Base-by-base conservation (phyloP, 2,113 vertebrate genomes). In the Rhombomys opimus region DNA sequence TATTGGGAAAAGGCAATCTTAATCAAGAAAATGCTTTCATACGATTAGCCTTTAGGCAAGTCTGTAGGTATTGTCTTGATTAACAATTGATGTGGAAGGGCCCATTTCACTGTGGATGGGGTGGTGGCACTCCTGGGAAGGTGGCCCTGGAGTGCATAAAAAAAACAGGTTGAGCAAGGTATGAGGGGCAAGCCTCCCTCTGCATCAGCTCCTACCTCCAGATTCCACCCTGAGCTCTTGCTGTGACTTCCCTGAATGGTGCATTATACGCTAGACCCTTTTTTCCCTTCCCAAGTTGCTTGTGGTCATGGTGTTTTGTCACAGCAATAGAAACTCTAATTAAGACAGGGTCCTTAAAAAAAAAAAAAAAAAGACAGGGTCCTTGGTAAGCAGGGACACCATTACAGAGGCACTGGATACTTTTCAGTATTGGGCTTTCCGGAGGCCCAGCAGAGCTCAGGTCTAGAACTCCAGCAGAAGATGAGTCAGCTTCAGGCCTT, bases 401-500 rank as follows among this genome's bases (percentile, higher is more conserved):
- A 73, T 80, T 77, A 10, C 32, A 96, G 95, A 91, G 61, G 72
- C 46, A 50, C 76, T 73, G 85, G 93, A 68, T 46, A 95, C 87
- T 84, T 80, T 67, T 78, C 4, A 65, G 50, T 84, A 63, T 91
- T 17, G 18, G 87, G n/a, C 57, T 63, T 41, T 91, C 73, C 17
- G 2, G 27, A 88, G 70, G 57, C 68, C 78, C 91, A 30, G 65
- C 70, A 93, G 94, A 94, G 81, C 77, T 94, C 91, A 90, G 89
- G 82, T 94, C 93, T 93, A n/a, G 59, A 87, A 50, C 23, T 10
- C 73, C 54, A n/a, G 93, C 91, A 96, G 97, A 82, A 20, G 65
- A 76, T 90, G 97, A 97, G 67, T 94, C 97, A 90, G 59, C 52
- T 23, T 20, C 22, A 27, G 84, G n/a, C 50, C 63, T 95, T 96